Evolutionary conservation across 2,113 vertebrate genomes (phyloP).

Genomic region (Ochotona princeps): DNA sequence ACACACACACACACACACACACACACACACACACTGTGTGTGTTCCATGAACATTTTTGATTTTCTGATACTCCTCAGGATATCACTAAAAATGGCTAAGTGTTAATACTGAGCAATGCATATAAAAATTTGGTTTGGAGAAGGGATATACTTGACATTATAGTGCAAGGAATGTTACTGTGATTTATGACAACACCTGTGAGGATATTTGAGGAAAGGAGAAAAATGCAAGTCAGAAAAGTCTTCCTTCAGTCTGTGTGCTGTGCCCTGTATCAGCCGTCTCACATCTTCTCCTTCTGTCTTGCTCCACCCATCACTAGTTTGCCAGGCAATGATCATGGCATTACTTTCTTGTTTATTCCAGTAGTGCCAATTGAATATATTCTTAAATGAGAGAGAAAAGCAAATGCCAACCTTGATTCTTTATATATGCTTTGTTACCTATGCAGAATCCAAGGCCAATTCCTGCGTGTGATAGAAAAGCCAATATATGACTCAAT

Average conservation of each 20-base stretch:
- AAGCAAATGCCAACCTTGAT: not conserved
- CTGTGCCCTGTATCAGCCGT: slow-evolving; percentile 51
- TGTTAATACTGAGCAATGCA: slow-evolving; percentile 35
- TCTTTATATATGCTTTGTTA: not conserved
- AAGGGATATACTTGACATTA: slow-evolving; percentile 52
- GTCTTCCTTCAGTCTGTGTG: slow-evolving; percentile 6
- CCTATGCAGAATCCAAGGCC: not conserved
- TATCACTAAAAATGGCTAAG: slow-evolving; percentile 28
- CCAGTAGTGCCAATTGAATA: not conserved
- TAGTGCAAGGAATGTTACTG: slow-evolving; percentile 55
- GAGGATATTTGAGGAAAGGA: slow-evolving; percentile 46
- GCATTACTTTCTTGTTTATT: slow-evolving; percentile 20
- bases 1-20: too few species aligned
- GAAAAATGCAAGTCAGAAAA: slow-evolving; percentile 56
- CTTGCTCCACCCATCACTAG: not conserved
- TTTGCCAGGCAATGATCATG: slow-evolving; percentile 1
- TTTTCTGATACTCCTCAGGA: slow-evolving; percentile 54
- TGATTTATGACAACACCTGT: slow-evolving; percentile 58
- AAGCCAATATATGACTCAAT: not conserved
- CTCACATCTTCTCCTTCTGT: slow-evolving; percentile 25
- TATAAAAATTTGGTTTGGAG: slow-evolving; percentile 61
- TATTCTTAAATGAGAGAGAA: slow-evolving; percentile 18
- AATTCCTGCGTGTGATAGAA: not conserved
- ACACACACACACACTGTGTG: not conserved
- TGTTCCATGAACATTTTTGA: slow-evolving; percentile 55